Conservation (phyloP, 2,797 vertebrate genomes). For the Phoeniculus purpureus region DNA sequence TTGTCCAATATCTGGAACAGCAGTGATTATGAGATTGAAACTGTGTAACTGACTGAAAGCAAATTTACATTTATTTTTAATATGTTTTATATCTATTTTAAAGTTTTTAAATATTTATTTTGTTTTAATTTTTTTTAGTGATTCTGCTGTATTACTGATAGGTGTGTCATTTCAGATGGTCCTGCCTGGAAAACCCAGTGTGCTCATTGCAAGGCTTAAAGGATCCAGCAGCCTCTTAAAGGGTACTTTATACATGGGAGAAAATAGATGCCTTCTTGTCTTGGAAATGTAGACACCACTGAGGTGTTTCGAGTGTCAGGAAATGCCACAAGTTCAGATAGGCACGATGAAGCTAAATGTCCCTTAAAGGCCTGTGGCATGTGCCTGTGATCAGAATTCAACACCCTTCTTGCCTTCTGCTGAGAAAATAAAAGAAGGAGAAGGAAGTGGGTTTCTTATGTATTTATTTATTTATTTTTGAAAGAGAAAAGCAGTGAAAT, state of each 20-base stretch:
- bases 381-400: conserved; percentile 2
- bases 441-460: not conserved
- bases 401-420: not conserved
- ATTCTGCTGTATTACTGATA: not conserved
- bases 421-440: conserved; percentile 10
- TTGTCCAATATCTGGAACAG: not conserved
- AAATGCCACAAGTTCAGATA: not conserved
- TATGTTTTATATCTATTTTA: not conserved
- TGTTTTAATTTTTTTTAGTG: not conserved
- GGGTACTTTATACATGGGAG: not conserved
- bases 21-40: not conserved
- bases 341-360: not conserved
- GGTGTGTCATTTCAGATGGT: not conserved
- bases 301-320: conserved; percentile 15
- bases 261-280: not conserved
- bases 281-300: not conserved
- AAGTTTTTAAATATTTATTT: not conserved
- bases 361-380: conserved; percentile 5
- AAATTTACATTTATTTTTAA: too few species aligned
- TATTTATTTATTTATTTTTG: not conserved
- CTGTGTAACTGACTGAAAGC: not conserved
- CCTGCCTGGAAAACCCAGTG: not conserved
- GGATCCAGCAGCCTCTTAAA: not conserved
- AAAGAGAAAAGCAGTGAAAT: conserved; percentile 22
- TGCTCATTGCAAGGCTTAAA: not conserved